A percentile compares a stretch with the other conserved stretches of the same genome.
Conservation (phyloP, 2,888 invertebrate genomes). For the Blastobasis adustella region DNA sequence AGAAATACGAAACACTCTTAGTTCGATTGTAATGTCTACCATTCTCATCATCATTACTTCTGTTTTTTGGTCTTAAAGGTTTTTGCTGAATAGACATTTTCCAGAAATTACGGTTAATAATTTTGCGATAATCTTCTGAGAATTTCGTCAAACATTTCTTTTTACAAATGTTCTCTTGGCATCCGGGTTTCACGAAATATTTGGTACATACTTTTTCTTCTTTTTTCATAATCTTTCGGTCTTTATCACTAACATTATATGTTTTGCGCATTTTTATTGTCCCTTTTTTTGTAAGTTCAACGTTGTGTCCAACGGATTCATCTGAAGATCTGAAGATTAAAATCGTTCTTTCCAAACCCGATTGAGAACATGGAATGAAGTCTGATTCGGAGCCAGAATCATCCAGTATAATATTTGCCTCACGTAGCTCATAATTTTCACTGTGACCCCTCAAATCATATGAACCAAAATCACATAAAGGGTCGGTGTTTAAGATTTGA, state of each 20-base stretch:
- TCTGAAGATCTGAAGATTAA: conserved; percentile 7
- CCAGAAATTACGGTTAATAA: conserved; percentile 4
- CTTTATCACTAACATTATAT: conserved; percentile 11
- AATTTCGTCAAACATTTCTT: conserved; percentile 12
- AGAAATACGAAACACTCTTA: conserved; percentile 8
- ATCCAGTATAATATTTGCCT: neutral
- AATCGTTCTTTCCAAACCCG: conserved; percentile 2
- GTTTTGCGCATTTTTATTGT: conserved; percentile 8
- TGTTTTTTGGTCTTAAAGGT: conserved; percentile 8
- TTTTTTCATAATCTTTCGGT: conserved; percentile 9
- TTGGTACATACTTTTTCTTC: conserved; percentile 12
- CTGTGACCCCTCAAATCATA: neutral
- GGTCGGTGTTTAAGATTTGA: neutral
- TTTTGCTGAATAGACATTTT: conserved; percentile 7
- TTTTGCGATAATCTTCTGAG: conserved; percentile 13
- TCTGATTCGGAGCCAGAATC: conserved; percentile 5
- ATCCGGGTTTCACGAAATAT: conserved; percentile 15
- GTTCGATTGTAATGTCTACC: conserved; percentile 6
- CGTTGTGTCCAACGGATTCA: conserved; percentile 5
- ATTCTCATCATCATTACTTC: conserved; percentile 3
- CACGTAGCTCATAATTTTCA: neutral
- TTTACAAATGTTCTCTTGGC: conserved; percentile 11
- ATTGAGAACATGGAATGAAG: conserved; percentile 9
- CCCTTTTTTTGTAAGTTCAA: conserved; percentile 10
- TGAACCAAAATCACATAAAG: neutral